phyloP scores from a whole-genome alignment of 2,888 invertebrate species.

The Geophilus truncorum region DNA sequence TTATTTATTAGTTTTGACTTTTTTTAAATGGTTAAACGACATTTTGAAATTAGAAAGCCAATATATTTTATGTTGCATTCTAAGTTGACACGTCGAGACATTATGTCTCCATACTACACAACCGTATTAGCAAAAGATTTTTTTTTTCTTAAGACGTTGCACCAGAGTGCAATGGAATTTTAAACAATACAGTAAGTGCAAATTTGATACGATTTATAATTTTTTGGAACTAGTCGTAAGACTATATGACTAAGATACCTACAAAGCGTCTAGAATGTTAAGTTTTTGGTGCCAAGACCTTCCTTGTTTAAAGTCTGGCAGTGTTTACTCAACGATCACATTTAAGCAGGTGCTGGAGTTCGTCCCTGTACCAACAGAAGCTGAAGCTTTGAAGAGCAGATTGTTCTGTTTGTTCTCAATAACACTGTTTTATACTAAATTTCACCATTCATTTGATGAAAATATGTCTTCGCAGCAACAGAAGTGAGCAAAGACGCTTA shows the following conservation, averaged over 20 bases:
- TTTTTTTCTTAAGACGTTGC: too few relatives aligned
- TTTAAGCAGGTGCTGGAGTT: not conserved
- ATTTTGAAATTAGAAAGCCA: not conserved
- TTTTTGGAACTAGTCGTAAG: too few relatives aligned
- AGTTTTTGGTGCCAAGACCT: not conserved
- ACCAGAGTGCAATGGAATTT: too few relatives aligned
- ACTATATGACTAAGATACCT: too few relatives aligned
- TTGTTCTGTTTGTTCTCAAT: not conserved
- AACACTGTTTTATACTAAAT: too few relatives aligned
- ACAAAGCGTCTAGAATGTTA: too few relatives aligned
- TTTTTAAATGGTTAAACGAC: not conserved
- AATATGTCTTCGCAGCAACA: too few relatives aligned
- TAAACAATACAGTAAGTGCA: too few relatives aligned
- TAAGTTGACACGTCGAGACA: too few relatives aligned
- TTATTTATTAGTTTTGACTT: not conserved
- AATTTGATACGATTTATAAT: too few relatives aligned
- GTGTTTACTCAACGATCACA: constrained; percentile 1
- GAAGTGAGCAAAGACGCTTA: too few relatives aligned
- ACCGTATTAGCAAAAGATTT: not conserved
- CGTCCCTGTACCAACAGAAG: not conserved
- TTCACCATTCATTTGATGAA: too few relatives aligned
- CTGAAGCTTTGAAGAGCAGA: not conserved
- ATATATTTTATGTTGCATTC: not conserved
- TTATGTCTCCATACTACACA: not conserved
- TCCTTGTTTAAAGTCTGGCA: not conserved